phyloP scores from a whole-genome alignment of 1,140 invertebrate genomes.

The Pseudomyrmex pallidus region DNA sequence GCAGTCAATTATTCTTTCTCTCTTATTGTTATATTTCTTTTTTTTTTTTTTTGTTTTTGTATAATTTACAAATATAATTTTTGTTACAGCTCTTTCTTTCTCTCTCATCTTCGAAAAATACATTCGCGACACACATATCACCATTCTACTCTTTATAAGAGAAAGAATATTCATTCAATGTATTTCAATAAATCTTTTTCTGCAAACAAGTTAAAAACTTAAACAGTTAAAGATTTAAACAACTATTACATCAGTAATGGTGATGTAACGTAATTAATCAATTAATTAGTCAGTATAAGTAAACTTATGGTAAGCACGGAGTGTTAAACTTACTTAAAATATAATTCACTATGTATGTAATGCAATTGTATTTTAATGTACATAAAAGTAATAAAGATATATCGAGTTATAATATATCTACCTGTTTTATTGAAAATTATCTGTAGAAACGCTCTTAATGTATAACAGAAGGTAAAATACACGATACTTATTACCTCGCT shows the following conservation, averaged over 20 bases:
- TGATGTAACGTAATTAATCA: constrained; percentile 32
- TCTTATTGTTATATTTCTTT: constrained; percentile 73
- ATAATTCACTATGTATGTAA: constrained; percentile 3
- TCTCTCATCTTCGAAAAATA: constrained; percentile 79
- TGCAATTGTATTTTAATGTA: constrained; percentile 34
- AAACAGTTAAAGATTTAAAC: constrained; percentile 76
- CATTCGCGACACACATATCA: constrained; percentile 76
- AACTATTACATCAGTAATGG: constrained; percentile 63
- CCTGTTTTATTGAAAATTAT: constrained; percentile 64
- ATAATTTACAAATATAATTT: constrained; percentile 84
- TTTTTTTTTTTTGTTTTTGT: constrained; percentile 66
- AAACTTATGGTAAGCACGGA: constrained; percentile 72
- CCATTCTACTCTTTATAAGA: constrained; percentile 62
- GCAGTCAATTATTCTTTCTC: constrained; percentile 23
- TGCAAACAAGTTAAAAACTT: constrained; percentile 80
- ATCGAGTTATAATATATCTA: constrained; percentile 65
- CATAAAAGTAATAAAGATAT: constrained; percentile 69
- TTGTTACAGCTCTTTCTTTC: constrained; percentile 69
- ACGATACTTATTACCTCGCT: background rate
- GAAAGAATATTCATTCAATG: constrained; percentile 64
- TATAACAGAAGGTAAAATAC: constrained; percentile 15
- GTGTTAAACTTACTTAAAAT: constrained; percentile 65
- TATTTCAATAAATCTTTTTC: constrained; percentile 72
- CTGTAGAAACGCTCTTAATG: constrained; percentile 49
- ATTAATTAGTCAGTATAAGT: constrained; percentile 60